Evolutionary conservation across 2,797 vertebrate species (phyloP).

Genomic region (Sparidentex hasta): DNA sequence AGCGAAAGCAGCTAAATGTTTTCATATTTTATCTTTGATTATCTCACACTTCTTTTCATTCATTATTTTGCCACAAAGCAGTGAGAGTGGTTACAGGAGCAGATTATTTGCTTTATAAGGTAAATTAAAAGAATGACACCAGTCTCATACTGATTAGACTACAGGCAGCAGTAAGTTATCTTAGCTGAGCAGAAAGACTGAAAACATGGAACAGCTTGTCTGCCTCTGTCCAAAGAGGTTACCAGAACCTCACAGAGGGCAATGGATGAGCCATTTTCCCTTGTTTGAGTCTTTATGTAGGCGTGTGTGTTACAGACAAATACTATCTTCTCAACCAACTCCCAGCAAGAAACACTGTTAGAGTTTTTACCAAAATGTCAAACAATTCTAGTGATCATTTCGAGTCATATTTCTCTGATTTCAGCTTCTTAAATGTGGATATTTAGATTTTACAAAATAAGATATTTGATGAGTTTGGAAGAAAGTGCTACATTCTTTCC

Average conservation of each 20-base stretch:
- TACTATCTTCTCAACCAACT: neutral
- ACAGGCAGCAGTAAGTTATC: neutral
- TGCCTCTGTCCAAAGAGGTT: neutral
- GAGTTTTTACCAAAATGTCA: too few species aligned
- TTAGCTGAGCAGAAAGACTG: neutral
- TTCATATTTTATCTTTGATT: neutral
- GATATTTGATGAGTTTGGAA: too few species aligned
- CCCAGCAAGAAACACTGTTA: neutral
- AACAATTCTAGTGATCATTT: too few species aligned
- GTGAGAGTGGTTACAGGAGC: neutral
- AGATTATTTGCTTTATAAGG: neutral
- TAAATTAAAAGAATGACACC: neutral
- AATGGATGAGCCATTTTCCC: neutral
- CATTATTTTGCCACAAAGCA: neutral
- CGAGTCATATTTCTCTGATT: too few species aligned
- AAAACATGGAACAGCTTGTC: neutral
- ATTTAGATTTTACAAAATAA: too few species aligned
- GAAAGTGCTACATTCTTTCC: too few species aligned
- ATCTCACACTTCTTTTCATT: slow-evolving; percentile 3
- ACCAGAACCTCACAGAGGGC: neutral
- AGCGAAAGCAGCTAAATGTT: neutral
- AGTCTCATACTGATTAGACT: neutral
- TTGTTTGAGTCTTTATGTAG: neutral
- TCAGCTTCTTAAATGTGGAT: too few species aligned
- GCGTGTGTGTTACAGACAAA: neutral